phyloP scores from a whole-genome alignment of 2,888 invertebrate genomes.

The Tinea trinotella region DNA sequence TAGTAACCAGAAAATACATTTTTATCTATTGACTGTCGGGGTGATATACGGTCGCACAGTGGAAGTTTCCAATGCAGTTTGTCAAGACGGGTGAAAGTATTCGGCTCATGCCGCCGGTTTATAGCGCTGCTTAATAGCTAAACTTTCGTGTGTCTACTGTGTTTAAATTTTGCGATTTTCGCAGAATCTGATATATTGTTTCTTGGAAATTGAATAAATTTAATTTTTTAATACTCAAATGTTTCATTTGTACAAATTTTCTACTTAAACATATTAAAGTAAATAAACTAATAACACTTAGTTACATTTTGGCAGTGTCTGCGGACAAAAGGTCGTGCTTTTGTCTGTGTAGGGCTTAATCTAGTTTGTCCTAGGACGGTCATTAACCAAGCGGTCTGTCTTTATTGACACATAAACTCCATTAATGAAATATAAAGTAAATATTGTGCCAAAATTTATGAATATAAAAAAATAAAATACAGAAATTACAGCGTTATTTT shows the following conservation, averaged over 20 bases:
- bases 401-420: no score
- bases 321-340: background rate
- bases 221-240: background rate
- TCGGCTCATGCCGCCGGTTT: constrained; percentile 20
- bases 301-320: background rate
- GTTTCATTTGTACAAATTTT: background rate
- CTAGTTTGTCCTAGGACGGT: background rate
- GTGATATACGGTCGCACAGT: constrained; percentile 19
- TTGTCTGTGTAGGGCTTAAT: background rate
- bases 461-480: no score
- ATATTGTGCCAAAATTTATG: background rate
- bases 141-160: constrained; percentile 35
- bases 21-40: constrained; percentile 21
- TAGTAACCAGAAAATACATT: constrained; percentile 15
- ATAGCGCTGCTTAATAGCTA: constrained; percentile 34
- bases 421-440: no score
- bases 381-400: background rate
- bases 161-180: constrained; percentile 21
- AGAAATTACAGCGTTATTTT: no score
- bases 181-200: constrained; percentile 9
- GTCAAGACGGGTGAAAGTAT: constrained; percentile 21
- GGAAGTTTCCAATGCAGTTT: constrained; percentile 21
- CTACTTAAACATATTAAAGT: background rate
- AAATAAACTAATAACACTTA: background rate
- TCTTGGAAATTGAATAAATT: constrained; percentile 7